Evolutionary conservation across 1,140 invertebrate species (phyloP).

Genomic region (Caenorhabditis latens): DNA sequence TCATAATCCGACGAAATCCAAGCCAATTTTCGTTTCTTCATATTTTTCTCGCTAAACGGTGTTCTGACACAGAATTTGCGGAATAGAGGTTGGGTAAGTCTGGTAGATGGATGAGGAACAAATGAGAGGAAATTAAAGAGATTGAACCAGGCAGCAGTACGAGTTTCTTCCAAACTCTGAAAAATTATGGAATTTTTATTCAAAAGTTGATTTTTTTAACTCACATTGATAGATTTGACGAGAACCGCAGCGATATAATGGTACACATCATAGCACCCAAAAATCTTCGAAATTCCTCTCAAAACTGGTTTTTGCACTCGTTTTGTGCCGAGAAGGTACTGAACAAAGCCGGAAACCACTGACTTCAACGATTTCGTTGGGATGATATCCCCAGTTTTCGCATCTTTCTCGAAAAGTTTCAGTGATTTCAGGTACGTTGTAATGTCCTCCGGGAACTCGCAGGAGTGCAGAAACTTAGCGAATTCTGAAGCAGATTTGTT

Average conservation of each 20-base stretch:
- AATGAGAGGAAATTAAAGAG: conserved; percentile 32
- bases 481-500: background rate
- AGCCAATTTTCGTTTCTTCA: conserved; percentile 10
- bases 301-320: background rate
- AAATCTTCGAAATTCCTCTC: background rate
- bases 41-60: background rate
- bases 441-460: conserved; percentile 32
- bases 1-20: conserved; percentile 25
- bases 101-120: conserved; percentile 24
- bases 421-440: conserved; percentile 14
- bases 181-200: background rate
- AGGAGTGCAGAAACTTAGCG: background rate
- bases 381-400: conserved; percentile 25
- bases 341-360: conserved; percentile 7
- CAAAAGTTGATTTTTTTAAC: background rate
- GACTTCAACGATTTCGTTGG: conserved; percentile 34
- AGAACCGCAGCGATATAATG: conserved; percentile 1
- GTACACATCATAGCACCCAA: conserved; percentile 48
- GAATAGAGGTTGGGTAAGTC: background rate
- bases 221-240: conserved; percentile 8
- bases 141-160: conserved; percentile 31
- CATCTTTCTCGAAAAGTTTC: conserved; percentile 31
- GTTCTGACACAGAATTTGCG: conserved; percentile 9
- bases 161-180: background rate
- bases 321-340: background rate